These are phyloP conservation scores for Myrmophylax atrothorax DNA, from an alignment of 2,113 vertebrate species.

Conservation along the genomic window DNA sequence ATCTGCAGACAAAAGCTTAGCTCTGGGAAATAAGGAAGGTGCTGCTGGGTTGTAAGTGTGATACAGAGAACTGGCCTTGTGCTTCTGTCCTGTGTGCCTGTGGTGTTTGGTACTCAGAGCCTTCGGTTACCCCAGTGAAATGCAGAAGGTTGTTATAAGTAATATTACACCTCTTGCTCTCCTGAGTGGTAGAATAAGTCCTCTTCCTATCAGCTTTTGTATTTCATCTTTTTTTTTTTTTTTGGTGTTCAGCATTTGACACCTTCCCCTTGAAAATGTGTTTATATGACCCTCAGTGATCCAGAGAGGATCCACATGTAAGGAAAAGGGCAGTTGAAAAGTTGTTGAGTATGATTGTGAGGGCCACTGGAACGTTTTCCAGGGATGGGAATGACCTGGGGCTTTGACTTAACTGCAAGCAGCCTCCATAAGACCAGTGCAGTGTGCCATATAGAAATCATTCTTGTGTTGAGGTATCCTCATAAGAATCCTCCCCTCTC, in stretches of 20 bases:
- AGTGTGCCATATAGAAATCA: not conserved
- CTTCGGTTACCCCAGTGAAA: not conserved
- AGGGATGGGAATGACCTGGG: not conserved
- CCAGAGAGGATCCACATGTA: not conserved
- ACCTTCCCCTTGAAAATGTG: not conserved
- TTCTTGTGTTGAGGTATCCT: not conserved
- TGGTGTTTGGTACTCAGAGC: not conserved
- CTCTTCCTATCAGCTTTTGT: not conserved
- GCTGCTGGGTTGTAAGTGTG: not conserved
- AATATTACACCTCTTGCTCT: not conserved
- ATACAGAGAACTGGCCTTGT: fast-evolving
- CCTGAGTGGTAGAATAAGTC: not conserved
- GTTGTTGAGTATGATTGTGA: not conserved
- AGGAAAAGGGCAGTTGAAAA: not conserved
- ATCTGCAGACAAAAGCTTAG: not conserved
- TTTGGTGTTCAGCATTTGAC: not conserved
- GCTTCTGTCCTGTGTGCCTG: not conserved
- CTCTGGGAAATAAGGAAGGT: not conserved
- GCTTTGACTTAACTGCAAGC: not conserved
- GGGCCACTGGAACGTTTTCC: not conserved
- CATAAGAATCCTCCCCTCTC: not conserved
- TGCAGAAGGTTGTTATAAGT: not conserved
- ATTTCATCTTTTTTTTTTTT: not conserved
- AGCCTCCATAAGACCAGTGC: not conserved
- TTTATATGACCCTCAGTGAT: not conserved